These are phyloP conservation scores for Eilema sororculum DNA, from an alignment of 2,888 invertebrate species.

Conservation along the genomic window DNA sequence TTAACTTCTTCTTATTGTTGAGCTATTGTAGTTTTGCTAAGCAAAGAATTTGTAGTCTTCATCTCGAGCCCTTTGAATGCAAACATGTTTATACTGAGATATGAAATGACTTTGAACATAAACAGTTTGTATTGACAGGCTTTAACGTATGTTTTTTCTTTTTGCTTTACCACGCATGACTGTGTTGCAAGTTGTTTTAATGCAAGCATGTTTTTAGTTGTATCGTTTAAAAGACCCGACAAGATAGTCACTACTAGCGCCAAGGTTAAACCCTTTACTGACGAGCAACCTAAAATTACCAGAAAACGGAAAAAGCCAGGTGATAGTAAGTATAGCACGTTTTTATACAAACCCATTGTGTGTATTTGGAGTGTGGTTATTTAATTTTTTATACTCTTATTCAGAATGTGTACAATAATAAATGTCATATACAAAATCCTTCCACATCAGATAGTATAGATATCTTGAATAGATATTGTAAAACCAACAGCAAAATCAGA, in stretches of 20 bases:
- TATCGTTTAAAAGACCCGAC: constrained; percentile 94
- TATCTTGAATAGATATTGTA: background rate
- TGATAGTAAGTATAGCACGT: constrained; percentile 77
- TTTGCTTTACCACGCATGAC: constrained; percentile 31
- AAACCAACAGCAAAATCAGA: background rate
- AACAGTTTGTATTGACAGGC: background rate
- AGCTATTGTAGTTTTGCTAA: constrained; percentile 2
- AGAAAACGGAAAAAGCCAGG: constrained; percentile 93
- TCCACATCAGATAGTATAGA: background rate
- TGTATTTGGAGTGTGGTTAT: background rate
- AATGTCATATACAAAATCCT: background rate
- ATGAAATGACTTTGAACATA: background rate
- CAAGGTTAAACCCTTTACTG: constrained; percentile 66
- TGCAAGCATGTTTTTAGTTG: constrained; percentile 88
- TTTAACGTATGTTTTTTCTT: constrained; percentile 13
- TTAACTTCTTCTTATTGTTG: background rate
- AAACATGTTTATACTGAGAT: background rate
- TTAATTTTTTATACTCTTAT: constrained; percentile 21
- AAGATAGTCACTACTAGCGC: constrained; percentile 68
- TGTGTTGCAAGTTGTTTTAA: constrained; percentile 50
- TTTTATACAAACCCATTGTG: background rate
- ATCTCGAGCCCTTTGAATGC: constrained; percentile 6
- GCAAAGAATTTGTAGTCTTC: background rate
- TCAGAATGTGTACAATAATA: background rate
- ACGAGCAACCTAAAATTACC: constrained; percentile 71